A percentile compares a stretch with the other conserved stretches of the same genome.
phyloP scores from a whole-genome alignment of 2,113 vertebrate genomes.

The Microcebus tavaratra region DNA sequence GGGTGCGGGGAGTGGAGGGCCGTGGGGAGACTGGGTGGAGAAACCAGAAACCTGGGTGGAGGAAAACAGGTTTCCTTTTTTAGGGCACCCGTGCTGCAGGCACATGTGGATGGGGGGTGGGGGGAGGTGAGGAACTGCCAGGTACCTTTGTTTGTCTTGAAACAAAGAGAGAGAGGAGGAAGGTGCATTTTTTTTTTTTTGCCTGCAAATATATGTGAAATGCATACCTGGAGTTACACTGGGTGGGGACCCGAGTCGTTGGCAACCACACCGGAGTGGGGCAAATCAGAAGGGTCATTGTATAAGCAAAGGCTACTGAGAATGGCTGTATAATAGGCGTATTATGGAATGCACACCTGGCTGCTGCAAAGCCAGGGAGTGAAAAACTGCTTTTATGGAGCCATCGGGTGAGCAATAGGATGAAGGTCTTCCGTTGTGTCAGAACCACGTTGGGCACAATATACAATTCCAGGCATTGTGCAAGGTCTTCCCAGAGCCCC shows the following conservation, averaged over 20 bases:
- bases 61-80: slow-evolving; percentile 52
- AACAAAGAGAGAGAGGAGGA: background rate
- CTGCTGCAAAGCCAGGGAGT: background rate
- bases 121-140: background rate
- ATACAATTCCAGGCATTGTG: background rate
- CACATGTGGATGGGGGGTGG: background rate
- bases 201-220: slow-evolving; percentile 6
- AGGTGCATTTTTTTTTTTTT: background rate
- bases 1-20: slow-evolving; percentile 49
- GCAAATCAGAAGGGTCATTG: slow-evolving; percentile 29
- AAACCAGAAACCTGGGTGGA: slow-evolving; percentile 55
- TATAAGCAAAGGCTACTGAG: background rate
- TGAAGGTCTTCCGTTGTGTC: background rate
- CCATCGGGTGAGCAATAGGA: background rate
- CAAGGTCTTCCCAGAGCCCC: background rate
- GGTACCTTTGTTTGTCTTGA: slow-evolving; percentile 20
- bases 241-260: background rate
- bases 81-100: background rate
- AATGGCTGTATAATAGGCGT: background rate
- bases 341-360: slow-evolving; percentile 37
- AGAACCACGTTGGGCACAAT: background rate
- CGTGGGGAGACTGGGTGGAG: slow-evolving; percentile 48
- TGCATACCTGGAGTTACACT: slow-evolving; percentile 17
- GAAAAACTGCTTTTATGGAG: background rate
- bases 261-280: background rate